A percentile compares a stretch with the other conserved stretches of the same genome.
phyloP scores from a whole-genome alignment of 2,797 vertebrate genomes.

The Columba guinea region DNA sequence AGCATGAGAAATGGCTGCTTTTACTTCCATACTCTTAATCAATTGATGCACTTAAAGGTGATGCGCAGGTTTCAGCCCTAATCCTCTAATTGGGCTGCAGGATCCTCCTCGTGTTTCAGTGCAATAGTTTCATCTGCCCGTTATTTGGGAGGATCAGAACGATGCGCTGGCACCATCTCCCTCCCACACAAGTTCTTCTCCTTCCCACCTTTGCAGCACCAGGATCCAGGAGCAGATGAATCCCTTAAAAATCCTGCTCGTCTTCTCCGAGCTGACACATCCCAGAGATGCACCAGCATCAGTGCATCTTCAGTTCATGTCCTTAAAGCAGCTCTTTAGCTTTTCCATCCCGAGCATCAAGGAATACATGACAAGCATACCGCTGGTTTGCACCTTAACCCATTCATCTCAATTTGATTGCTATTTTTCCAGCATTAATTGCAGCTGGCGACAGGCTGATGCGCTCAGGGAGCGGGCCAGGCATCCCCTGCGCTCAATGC shows the following conservation, averaged over 20 bases:
- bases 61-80: neutral
- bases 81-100: neutral
- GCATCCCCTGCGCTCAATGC: neutral
- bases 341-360: neutral
- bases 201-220: neutral
- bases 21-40: neutral
- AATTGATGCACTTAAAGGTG: neutral
- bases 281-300: neutral
- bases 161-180: neutral
- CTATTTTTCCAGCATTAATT: neutral
- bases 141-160: neutral
- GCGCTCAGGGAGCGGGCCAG: neutral
- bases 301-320: neutral
- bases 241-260: neutral
- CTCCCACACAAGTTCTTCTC: neutral
- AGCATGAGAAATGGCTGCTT: neutral
- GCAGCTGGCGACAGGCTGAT: accelerated
- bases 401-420: neutral
- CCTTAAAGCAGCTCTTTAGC: neutral
- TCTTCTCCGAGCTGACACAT: neutral
- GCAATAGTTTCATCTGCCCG: neutral
- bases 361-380: neutral
- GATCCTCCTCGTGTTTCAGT: constrained; percentile 6
- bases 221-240: neutral
- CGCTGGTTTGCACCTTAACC: neutral